A percentile compares a stretch with the other conserved stretches of the same genome.
Evolutionary conservation across 2,888 invertebrate species (phyloP).

Genomic region (Sarcophaga rosellei): DNA sequence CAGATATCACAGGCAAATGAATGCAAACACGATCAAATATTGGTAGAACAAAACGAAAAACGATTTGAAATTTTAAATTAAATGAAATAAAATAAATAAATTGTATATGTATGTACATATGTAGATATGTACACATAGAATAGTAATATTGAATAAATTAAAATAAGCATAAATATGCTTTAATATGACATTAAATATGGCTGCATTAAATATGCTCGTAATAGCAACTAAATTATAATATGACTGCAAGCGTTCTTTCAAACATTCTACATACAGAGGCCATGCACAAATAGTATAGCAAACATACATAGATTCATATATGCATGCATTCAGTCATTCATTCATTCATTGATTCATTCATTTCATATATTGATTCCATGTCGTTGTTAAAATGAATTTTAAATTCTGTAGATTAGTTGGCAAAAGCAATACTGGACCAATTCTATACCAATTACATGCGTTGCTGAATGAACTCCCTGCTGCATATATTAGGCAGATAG

Average conservation of each 20-base stretch:
- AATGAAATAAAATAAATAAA: slow-evolving; percentile 2
- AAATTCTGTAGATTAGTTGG: neutral
- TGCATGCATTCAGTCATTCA: neutral
- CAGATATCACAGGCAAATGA: no score
- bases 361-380: neutral
- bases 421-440: neutral
- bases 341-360: neutral
- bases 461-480: neutral
- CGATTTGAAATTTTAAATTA: neutral
- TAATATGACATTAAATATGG: slow-evolving; percentile 48
- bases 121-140: neutral
- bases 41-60: neutral
- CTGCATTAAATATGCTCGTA: slow-evolving; percentile 31
- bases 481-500: neutral
- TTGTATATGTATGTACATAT: slow-evolving; percentile 4
- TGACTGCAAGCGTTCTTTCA: slow-evolving; percentile 27
- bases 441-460: neutral
- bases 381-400: neutral
- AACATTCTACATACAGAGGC: neutral
- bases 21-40: no score
- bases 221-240: slow-evolving; percentile 39
- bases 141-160: slow-evolving; percentile 42
- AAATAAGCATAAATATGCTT: slow-evolving; percentile 32
- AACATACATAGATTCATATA: neutral
- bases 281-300: neutral